Conservation (phyloP, 1,140 invertebrate genomes). For the Phymastichus coffea region DNA sequence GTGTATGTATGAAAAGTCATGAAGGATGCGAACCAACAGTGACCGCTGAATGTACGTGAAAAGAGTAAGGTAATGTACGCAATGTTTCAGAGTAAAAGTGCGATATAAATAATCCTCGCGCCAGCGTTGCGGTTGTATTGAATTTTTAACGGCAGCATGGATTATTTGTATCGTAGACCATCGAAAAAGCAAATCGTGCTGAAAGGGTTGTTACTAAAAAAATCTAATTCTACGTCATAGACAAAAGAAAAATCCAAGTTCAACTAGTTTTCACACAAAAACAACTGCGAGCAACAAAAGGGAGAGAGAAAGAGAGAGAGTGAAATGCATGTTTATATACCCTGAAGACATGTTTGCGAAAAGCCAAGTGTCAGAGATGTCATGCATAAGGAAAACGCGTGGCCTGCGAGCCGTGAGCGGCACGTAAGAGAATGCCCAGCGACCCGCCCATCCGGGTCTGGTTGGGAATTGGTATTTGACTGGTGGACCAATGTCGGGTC, state of each 20-base stretch:
- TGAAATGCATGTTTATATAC: no score
- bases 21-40: no score
- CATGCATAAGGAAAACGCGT: conserved; percentile 73
- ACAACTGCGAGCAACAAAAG: conserved; percentile 4
- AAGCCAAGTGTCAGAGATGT: conserved; percentile 78
- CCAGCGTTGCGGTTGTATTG: no score
- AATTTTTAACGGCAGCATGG: no score
- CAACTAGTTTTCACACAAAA: neutral
- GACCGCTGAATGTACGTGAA: no score
- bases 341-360: conserved; percentile 79
- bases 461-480: conserved; percentile 67
- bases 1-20: no score
- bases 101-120: no score
- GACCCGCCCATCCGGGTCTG: conserved; percentile 79
- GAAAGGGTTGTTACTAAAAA: neutral
- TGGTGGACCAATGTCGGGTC: conserved; percentile 56
- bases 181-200: neutral
- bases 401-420: conserved; percentile 80
- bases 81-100: no score
- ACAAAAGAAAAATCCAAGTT: conserved; percentile 1
- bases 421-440: conserved; percentile 86
- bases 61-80: no score
- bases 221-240: no score
- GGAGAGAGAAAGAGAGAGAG: conserved; percentile 31
- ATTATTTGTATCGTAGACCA: neutral